These are phyloP conservation scores for Papilio polyxenes DNA, from an alignment of 1,140 invertebrate genomes.

Conservation along the genomic window DNA sequence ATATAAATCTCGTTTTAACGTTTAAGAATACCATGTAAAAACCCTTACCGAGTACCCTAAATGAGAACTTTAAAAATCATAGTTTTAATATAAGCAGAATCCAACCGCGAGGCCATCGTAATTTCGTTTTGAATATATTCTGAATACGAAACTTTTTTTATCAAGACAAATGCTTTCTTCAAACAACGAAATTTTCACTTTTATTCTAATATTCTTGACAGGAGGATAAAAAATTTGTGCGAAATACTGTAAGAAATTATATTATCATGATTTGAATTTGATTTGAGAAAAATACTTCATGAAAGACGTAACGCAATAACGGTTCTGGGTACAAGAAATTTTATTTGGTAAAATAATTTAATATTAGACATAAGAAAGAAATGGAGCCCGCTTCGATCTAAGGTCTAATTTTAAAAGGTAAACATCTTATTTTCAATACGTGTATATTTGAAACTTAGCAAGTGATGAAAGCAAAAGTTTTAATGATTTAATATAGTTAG, in stretches of 20 bases:
- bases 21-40: background rate
- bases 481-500: background rate
- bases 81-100: background rate
- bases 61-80: background rate
- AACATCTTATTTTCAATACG: too few relatives aligned
- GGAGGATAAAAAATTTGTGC: background rate
- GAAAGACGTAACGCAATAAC: background rate
- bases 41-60: background rate
- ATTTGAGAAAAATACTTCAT: background rate
- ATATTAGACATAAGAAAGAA: background rate
- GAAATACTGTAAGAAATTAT: background rate
- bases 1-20: background rate
- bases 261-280: conserved; percentile 8
- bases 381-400: background rate
- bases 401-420: too few relatives aligned
- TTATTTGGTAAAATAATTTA: background rate
- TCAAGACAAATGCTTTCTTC: background rate
- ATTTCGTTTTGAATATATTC: background rate
- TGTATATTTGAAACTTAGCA: too few relatives aligned
- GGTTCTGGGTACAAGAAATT: background rate
- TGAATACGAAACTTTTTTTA: background rate
- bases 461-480: too few relatives aligned
- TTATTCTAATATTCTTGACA: conserved; percentile 4
- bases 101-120: background rate
- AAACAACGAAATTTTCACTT: background rate